Base-by-base conservation (phyloP, 1,140 invertebrate genomes). In the Drosophila bocki region DNA sequence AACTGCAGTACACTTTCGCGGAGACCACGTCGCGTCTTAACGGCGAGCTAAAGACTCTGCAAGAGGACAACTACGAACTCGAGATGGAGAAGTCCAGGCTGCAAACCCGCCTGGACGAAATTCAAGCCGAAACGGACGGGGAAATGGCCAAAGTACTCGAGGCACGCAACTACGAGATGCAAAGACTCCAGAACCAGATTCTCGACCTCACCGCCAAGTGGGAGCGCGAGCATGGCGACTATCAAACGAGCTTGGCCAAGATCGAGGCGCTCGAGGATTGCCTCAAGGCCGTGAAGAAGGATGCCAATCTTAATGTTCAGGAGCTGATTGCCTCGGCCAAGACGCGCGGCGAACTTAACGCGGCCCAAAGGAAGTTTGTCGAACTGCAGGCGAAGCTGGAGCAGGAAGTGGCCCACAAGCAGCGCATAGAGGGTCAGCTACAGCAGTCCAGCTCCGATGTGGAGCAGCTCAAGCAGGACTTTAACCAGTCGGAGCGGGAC, bases 401-500 rank as follows among this genome's bases (percentile, higher is more conserved):
- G 60, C 82, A 92, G 61, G 94, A 94, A 80, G 64, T 93, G 61
- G 91, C 92, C 33, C 68, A 67, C 32, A 90, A 74, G 41, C 39
- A 65, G 12, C 67, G 86, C 2, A 22, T 87, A 22, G 92, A 93
- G 44, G 75, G 59, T 50, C 92, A 92, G 54, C 56, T 92, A 5
- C 68, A 88, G 35, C 62, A 78, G n/a, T 72, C 90, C 0, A 81
- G 72, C 9, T 50, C 60, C 12, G 92, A 92, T 65, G 91, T 95
- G 17, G 81, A 93, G 54, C 93, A 93, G 37, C 92, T 96, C 5
- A 94, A 94, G 44, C 94, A 95, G 68, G 95, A 96, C 75, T 96
- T 96, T 65, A 95, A 95, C 88, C 94, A 95, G 60, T 95, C 95
- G 3, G 96, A 96, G 79, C 96, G 96, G 77, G 96, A 97, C 71